Base-by-base conservation (phyloP, 2,797 vertebrate genomes). In the Steatocranus sp. region DNA sequence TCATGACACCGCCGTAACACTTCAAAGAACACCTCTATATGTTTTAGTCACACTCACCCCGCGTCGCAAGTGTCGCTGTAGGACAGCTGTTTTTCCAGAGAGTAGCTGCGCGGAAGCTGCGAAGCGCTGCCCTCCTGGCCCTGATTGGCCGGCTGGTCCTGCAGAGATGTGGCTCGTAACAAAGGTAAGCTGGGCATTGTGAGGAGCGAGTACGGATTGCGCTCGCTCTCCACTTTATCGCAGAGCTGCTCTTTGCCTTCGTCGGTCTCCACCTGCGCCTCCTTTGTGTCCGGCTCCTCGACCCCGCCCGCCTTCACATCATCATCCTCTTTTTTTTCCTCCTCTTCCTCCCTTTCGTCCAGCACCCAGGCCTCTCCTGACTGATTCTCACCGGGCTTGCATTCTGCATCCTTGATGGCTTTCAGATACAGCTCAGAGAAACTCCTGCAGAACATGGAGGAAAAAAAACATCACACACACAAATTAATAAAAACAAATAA, bases 351-450 rank as follows among this genome's bases (percentile, higher is more conserved):
- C 76, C 89, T 93, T 51, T 96, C 95, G 1, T 96, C 95, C 83
- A 97, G 94, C 46, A 97, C 95, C 96, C 96, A 97, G 92, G 93
- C 96, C 91, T 95, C 94, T 78, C 96, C 96, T 5, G 92, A 96
- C 84, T 90, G 92, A 14, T 93, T 93, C 38, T 97, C 96, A 2
- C 95, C 96, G 0, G 96, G 93, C 80, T 96, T 97, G 76, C 95
- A 95, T 83, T 97, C 96, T 0, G 96, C 95, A 41, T 98, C 97
- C 83, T 97, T 97, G 88, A 98, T 97, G 53, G 98, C 97, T 88
- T 97, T 97, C 89, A 93, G 95, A 93, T 98, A 98, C 25, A 98
- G 94, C 94, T 98, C 98, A 0, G 97, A 98, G 87, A 97, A 98
- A 89, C 97, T 98, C 94, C 98, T 98, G 91, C 8, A 86, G 73